phyloP scores from a whole-genome alignment of 2,888 invertebrate species.

The Cerastis rubricosa region DNA sequence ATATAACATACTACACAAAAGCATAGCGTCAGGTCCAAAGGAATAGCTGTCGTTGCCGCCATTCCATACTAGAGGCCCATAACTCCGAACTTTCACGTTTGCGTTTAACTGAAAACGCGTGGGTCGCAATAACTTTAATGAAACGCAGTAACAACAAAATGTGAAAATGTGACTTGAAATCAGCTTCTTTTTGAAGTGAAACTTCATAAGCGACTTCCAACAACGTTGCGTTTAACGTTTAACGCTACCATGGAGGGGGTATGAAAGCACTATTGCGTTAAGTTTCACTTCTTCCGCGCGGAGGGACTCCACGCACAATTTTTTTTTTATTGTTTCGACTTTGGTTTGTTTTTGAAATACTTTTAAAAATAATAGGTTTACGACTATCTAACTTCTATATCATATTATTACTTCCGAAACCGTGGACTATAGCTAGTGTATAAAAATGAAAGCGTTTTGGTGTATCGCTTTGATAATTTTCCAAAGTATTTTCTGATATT shows the following conservation, averaged over 20 bases:
- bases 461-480: background rate
- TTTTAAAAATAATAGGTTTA: background rate
- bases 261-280: no score
- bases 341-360: background rate
- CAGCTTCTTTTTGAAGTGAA: no score
- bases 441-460: background rate
- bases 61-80: conserved; percentile 43
- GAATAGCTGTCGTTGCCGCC: conserved; percentile 61
- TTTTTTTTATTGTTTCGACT: background rate
- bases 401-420: background rate
- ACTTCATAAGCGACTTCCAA: no score
- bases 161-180: conserved; percentile 1
- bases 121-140: conserved; percentile 25
- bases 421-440: no score
- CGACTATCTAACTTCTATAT: background rate
- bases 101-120: conserved; percentile 30
- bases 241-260: no score
- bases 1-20: conserved; percentile 30
- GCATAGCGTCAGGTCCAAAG: conserved; percentile 59
- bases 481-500: background rate
- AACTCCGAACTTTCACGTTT: conserved; percentile 47
- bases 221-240: no score
- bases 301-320: no score
- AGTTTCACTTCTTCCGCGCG: no score
- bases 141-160: conserved; percentile 13